Evolutionary conservation across 2,888 invertebrate species (phyloP).

Genomic region (Epinotia bilunana): DNA sequence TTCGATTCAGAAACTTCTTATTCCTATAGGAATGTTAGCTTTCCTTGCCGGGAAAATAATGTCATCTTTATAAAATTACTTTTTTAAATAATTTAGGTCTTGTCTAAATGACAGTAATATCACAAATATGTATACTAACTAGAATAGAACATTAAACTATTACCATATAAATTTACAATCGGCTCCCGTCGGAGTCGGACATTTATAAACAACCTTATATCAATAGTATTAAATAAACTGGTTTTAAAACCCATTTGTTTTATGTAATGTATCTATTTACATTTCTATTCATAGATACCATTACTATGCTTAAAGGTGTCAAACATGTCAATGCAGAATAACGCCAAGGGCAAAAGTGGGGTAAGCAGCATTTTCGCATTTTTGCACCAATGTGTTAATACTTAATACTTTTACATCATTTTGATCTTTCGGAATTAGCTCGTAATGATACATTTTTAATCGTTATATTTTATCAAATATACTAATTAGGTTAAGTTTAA

Average conservation of each 20-base stretch:
- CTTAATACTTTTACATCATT: not conserved
- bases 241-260: not conserved
- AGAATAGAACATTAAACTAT: no score
- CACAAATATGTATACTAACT: no score
- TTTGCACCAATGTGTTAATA: not conserved
- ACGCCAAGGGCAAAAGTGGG: not conserved
- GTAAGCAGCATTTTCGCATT: not conserved
- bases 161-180: not conserved
- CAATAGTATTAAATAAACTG: not conserved
- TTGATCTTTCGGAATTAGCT: not conserved
- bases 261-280: not conserved
- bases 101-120: no score
- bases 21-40: no score
- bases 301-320: not conserved
- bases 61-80: no score
- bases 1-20: no score
- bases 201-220: not conserved
- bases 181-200: not conserved
- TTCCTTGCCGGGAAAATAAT: no score
- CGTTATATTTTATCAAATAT: not conserved
- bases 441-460: not conserved
- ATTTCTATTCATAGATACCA: not conserved
- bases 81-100: no score
- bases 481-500: no score
- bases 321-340: not conserved